Evolutionary conservation across 2,888 invertebrate species (phyloP).

Genomic region (Watsonalla binaria): DNA sequence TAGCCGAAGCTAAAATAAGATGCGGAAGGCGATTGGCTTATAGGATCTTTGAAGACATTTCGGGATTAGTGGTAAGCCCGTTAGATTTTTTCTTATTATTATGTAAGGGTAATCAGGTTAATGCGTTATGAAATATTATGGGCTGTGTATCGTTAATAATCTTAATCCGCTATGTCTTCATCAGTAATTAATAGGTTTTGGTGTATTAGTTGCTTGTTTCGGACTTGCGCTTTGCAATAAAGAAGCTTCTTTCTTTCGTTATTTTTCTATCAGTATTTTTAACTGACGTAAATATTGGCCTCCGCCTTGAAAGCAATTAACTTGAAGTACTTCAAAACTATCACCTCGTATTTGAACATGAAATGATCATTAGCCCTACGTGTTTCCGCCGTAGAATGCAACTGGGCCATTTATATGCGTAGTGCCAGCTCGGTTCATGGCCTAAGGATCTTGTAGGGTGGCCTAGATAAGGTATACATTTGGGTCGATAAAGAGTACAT

Average conservation of each 20-base stretch:
- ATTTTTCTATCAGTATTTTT: too few relatives aligned
- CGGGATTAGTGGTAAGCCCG: not conserved
- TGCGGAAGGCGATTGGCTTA: slow-evolving; percentile 22
- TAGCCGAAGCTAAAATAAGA: slow-evolving; percentile 27
- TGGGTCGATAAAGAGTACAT: not conserved
- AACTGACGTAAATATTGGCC: too few relatives aligned
- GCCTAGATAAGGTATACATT: slow-evolving; percentile 3
- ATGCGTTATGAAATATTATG: not conserved
- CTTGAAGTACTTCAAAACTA: not conserved
- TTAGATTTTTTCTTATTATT: not conserved
- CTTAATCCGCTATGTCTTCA: too few relatives aligned
- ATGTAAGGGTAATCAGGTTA: not conserved
- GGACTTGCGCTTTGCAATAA: too few relatives aligned
- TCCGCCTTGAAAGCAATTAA: not conserved
- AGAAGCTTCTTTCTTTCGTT: too few relatives aligned
- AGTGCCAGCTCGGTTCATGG: too few relatives aligned
- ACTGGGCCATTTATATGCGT: not conserved
- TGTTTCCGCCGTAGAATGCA: not conserved
- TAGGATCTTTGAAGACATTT: slow-evolving; percentile 6
- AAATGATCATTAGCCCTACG: not conserved
- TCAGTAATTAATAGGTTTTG: too few relatives aligned
- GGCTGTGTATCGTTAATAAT: too few relatives aligned
- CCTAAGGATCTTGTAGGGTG: not conserved
- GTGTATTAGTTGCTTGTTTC: too few relatives aligned
- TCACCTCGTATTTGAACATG: not conserved